These are phyloP conservation scores for Harpalus rubripes DNA, from an alignment of 2,888 invertebrate species.

Conservation along the genomic window DNA sequence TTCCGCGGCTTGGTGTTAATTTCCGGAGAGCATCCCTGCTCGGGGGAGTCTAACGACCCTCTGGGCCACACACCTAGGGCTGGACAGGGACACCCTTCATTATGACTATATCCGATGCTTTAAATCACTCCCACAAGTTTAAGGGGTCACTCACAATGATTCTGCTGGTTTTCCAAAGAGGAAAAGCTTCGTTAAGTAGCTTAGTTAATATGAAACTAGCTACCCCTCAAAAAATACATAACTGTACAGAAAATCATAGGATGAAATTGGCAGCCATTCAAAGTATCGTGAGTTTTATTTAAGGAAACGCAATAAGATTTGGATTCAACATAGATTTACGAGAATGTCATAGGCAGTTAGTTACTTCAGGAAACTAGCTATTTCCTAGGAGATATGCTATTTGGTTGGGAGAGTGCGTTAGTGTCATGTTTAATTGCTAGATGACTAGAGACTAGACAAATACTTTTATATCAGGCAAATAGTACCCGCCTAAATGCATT, in stretches of 20 bases:
- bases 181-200: not conserved
- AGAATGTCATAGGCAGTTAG: no score
- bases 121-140: conserved; percentile 56
- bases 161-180: conserved; percentile 4
- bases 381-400: no score
- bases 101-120: conserved; percentile 58
- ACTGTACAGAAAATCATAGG: not conserved
- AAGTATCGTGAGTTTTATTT: not conserved
- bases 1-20: conserved; percentile 53
- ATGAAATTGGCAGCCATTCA: not conserved
- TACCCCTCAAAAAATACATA: not conserved
- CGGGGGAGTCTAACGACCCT: conserved; percentile 53
- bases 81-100: conserved; percentile 51
- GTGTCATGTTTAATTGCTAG: no score
- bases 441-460: no score
- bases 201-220: not conserved
- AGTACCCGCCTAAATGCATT: no score
- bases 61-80: conserved; percentile 22
- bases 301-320: no score
- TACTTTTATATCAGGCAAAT: no score
- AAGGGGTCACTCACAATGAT: conserved; percentile 46
- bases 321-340: no score
- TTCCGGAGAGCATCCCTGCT: conserved; percentile 55
- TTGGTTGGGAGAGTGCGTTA: no score
- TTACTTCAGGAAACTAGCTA: no score